Conservation (phyloP, 2,113 vertebrate genomes). For the Atrichornis clamosus region DNA sequence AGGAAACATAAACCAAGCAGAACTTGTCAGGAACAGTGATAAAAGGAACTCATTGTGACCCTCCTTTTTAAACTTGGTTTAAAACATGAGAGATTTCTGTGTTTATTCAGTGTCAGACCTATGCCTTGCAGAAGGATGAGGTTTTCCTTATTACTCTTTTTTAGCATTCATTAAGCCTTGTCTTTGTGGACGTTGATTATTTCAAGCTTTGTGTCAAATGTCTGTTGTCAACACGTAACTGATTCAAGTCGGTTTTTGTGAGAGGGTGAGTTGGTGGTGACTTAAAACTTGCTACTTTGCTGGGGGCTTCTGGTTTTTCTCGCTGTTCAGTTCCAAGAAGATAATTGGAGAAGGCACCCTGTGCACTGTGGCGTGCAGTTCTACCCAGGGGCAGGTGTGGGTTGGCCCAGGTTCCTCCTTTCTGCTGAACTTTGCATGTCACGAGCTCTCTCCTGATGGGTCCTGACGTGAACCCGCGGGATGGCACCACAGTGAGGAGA, state of each 20-base stretch:
- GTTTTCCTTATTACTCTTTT: not conserved
- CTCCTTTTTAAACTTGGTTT: not conserved
- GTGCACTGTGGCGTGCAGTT: not conserved
- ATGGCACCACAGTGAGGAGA: not conserved
- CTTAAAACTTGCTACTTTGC: not conserved
- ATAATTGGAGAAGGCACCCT: slow-evolving; percentile 3
- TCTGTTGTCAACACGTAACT: not conserved
- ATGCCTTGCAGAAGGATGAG: not conserved
- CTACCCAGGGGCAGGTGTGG: not conserved
- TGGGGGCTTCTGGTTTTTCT: not conserved
- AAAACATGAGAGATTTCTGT: not conserved
- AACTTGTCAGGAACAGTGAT: not conserved
- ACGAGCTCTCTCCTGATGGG: slow-evolving; percentile 19
- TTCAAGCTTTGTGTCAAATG: not conserved
- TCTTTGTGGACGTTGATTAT: not conserved
- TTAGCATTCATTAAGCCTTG: not conserved
- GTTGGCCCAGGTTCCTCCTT: not conserved
- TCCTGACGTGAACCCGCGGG: slow-evolving; percentile 30
- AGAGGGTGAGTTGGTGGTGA: not conserved
- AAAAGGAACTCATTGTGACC: not conserved
- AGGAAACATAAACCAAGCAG: not conserved
- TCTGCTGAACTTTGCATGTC: not conserved
- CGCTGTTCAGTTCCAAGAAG: not conserved
- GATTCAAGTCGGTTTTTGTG: not conserved
- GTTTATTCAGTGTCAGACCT: not conserved